phyloP scores from a whole-genome alignment of 1,140 invertebrate genomes.

The Saxidomus purpurata region DNA sequence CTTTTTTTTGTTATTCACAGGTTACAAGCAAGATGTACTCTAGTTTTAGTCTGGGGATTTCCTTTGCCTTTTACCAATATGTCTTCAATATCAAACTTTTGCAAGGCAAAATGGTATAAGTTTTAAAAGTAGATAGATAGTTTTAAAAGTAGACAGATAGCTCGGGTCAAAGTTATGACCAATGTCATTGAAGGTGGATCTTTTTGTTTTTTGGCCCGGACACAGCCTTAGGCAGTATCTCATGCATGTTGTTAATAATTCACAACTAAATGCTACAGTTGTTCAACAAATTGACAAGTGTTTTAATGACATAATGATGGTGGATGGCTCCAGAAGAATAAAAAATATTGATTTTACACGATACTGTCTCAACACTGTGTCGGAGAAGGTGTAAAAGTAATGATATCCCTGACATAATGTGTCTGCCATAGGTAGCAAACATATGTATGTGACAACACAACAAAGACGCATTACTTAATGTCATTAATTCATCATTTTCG shows the following conservation, averaged over 20 bases:
- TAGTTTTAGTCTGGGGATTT: too few relatives aligned
- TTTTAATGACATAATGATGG: slow-evolving; percentile 38
- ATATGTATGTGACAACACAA: not conserved
- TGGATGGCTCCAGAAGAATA: not conserved
- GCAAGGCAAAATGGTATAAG: too few relatives aligned
- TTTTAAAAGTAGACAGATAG: too few relatives aligned
- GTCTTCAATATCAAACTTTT: too few relatives aligned
- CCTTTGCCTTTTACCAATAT: too few relatives aligned
- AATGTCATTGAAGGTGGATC: too few relatives aligned
- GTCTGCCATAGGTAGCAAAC: not conserved
- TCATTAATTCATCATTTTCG: slow-evolving; percentile 15
- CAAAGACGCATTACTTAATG: not conserved
- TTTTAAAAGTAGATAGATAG: too few relatives aligned
- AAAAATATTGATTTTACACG: slow-evolving; percentile 6
- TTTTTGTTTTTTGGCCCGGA: too few relatives aligned
- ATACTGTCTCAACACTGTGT: not conserved
- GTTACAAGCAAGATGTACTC: too few relatives aligned
- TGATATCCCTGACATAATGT: not conserved
- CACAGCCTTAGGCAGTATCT: too few relatives aligned
- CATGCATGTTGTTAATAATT: not conserved
- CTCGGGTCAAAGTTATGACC: too few relatives aligned
- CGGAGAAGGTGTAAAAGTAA: not conserved
- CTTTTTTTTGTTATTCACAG: too few relatives aligned
- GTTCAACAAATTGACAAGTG: slow-evolving; percentile 1
- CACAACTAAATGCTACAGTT: not conserved